Conservation (phyloP, 2,888 invertebrate species). For the Chymomyza caudatula region DNA sequence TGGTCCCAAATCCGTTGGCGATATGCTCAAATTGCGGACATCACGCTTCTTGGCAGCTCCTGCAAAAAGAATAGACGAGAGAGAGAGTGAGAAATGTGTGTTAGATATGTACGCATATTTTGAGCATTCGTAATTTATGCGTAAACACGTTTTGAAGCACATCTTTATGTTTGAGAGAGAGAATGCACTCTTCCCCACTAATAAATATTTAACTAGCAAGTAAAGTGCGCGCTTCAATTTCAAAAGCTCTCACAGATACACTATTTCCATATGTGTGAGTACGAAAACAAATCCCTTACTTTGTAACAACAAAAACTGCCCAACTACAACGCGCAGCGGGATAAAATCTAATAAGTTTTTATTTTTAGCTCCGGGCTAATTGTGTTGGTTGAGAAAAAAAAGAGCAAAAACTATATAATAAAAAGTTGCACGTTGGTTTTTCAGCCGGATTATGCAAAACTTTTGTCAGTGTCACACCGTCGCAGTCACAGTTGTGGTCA, state of each 20-base stretch:
- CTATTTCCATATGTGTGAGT: neutral
- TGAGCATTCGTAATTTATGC: slow-evolving; percentile 59
- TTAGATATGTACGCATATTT: slow-evolving; percentile 12
- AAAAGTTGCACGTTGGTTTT: slow-evolving; percentile 40
- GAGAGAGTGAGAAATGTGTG: neutral
- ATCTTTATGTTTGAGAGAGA: neutral
- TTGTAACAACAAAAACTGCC: neutral
- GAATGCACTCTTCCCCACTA: neutral
- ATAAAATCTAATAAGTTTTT: slow-evolving; percentile 61
- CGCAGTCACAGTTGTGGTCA: slow-evolving; percentile 18
- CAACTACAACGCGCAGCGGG: slow-evolving; percentile 35
- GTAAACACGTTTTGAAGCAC: slow-evolving; percentile 47
- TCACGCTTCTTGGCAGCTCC: slow-evolving; percentile 79
- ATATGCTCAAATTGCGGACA: slow-evolving; percentile 78
- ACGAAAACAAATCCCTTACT: neutral
- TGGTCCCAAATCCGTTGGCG: slow-evolving; percentile 78
- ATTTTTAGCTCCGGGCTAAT: slow-evolving; percentile 66
- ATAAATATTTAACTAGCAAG: neutral
- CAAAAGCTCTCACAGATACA: too few relatives aligned
- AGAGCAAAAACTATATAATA: slow-evolving; percentile 11
- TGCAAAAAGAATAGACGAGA: slow-evolving; percentile 47
- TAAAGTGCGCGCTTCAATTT: neutral
- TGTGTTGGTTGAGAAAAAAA: slow-evolving; percentile 34
- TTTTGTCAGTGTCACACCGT: slow-evolving; percentile 44
- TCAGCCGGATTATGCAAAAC: slow-evolving; percentile 26